Evolutionary conservation across 2,797 vertebrate species (phyloP).

Genomic region (Acestrorhynchus altus): DNA sequence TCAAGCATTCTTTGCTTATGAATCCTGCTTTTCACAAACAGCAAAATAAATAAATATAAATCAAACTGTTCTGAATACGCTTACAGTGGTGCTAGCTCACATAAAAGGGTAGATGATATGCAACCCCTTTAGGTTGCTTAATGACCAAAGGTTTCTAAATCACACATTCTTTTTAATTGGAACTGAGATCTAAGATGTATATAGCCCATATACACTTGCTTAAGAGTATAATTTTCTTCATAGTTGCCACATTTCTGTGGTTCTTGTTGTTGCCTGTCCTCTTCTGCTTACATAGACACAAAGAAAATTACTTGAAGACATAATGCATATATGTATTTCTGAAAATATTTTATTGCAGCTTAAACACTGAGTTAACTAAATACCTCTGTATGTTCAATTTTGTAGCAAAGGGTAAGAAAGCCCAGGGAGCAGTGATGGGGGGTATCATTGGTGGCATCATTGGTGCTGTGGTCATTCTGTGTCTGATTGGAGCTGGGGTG

Average conservation of each 20-base stretch:
- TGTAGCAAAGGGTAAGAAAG: conserved; percentile 43
- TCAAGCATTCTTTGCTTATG: conserved; percentile 36
- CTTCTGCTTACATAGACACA: too few relatives aligned
- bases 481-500: conserved; percentile 57
- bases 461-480: conserved; percentile 65
- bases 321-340: background rate
- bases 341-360: background rate
- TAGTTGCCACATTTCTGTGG: background rate
- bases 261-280: background rate
- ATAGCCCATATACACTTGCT: background rate
- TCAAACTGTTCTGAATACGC: background rate
- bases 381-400: background rate
- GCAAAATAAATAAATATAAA: background rate
- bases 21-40: conserved; percentile 32
- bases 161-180: background rate
- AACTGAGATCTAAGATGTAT: conserved; percentile 4
- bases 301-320: background rate
- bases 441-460: conserved; percentile 71
- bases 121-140: conserved; percentile 14
- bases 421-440: conserved; percentile 49
- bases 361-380: background rate
- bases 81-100: conserved; percentile 12
- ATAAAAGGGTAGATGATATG: conserved; percentile 20
- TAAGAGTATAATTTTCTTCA: background rate
- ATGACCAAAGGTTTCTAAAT: background rate